phyloP scores from a whole-genome alignment of 2,888 invertebrate species.

The Ferdinandea cuprea region DNA sequence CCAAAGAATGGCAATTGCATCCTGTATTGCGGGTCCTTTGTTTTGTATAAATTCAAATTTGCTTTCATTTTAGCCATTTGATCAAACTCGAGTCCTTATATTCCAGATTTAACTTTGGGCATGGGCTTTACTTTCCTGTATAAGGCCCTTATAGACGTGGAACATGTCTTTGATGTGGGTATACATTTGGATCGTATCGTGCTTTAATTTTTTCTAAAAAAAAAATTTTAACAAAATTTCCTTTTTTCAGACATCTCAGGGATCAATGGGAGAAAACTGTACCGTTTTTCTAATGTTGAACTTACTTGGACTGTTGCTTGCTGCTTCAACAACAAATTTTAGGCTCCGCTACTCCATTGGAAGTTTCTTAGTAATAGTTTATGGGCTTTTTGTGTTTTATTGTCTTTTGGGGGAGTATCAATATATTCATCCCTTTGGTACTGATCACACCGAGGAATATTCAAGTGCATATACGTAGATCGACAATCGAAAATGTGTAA shows the following conservation, averaged over 20 bases:
- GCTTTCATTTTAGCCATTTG: too few species aligned
- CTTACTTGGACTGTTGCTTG: conserved; percentile 72
- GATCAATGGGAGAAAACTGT: conserved; percentile 77
- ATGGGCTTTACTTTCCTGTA: conserved; percentile 74
- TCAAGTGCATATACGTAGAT: conserved; percentile 36
- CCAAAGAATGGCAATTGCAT: conserved; percentile 87
- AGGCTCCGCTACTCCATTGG: conserved; percentile 58
- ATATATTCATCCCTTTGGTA: conserved; percentile 58
- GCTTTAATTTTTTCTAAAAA: not conserved
- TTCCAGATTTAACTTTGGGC: conserved; percentile 70
- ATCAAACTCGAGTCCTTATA: not conserved
- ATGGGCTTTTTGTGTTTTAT: conserved; percentile 29
- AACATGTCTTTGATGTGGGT: conserved; percentile 13
- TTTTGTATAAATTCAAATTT: conserved; percentile 83
- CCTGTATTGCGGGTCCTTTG: conserved; percentile 88
- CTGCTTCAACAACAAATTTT: conserved; percentile 76
- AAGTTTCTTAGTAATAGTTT: conserved; percentile 23
- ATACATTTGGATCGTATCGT: not conserved
- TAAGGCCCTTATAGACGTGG: conserved; percentile 19
- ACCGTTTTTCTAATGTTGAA: conserved; percentile 75
- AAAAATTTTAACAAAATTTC: not conserved
- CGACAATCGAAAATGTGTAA: too few species aligned
- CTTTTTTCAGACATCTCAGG: conserved; percentile 70
- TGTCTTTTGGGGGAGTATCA: conserved; percentile 48
- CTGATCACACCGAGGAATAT: conserved; percentile 63